A percentile compares a stretch with the other conserved stretches of the same genome.
Conservation (phyloP, 1,140 invertebrate species). For the Manduca sexta region DNA sequence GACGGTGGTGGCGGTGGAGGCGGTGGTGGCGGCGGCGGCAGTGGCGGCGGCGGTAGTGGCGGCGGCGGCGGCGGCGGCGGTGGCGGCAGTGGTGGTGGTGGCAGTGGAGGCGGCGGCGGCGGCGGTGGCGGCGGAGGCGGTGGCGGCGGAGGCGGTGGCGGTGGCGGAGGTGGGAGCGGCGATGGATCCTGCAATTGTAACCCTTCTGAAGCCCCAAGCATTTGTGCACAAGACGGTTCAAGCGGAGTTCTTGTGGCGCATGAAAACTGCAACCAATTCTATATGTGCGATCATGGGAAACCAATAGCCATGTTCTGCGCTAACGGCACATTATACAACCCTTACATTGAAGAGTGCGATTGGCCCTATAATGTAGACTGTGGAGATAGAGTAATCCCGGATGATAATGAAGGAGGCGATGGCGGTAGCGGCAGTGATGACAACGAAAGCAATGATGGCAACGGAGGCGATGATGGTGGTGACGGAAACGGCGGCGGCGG, state of each 20-base stretch:
- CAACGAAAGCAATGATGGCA: neutral
- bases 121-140: slow-evolving; percentile 9
- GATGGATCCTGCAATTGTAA: slow-evolving; percentile 6
- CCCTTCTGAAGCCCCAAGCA: slow-evolving; percentile 13
- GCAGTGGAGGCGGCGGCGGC: slow-evolving; percentile 6
- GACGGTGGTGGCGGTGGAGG: neutral
- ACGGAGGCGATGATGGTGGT: neutral
- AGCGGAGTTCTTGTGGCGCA: slow-evolving; percentile 14
- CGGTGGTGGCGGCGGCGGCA: neutral
- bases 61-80: neutral
- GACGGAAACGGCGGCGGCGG: neutral
- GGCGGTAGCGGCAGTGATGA: no score
- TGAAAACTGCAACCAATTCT: slow-evolving; percentile 27
- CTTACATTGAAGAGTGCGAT: slow-evolving; percentile 29
- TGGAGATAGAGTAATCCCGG: slow-evolving; percentile 12
- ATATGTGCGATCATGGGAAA: slow-evolving; percentile 22
- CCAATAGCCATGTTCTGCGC: slow-evolving; percentile 15
- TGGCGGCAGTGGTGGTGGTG: neutral
- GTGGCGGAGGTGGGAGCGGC: neutral
- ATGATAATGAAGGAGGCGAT: no score
- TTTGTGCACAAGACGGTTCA: slow-evolving; percentile 13
- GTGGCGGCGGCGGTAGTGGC: neutral
- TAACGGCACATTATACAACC: slow-evolving; percentile 13
- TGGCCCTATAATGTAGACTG: slow-evolving; percentile 72
- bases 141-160: neutral